Evolutionary conservation across 2,888 invertebrate species (phyloP).

Genomic region (Drosophila pullipes): DNA sequence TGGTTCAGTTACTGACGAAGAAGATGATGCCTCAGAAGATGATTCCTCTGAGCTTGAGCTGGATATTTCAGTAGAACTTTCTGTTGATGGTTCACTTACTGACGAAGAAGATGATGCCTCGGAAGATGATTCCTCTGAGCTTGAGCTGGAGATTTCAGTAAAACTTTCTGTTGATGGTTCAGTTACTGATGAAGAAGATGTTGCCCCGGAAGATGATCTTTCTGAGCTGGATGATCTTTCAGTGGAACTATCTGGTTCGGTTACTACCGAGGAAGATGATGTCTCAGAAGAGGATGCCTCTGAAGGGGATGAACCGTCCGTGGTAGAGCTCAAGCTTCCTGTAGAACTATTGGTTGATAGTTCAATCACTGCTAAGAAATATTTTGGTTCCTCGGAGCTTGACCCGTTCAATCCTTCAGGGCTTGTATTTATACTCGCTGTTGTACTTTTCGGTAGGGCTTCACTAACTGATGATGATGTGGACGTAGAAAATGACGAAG

Average conservation of each 20-base stretch:
- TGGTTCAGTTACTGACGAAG: neutral
- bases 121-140: neutral
- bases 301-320: constrained; percentile 2
- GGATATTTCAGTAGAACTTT: neutral
- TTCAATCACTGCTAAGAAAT: neutral
- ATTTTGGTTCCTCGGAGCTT: neutral
- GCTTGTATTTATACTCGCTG: neutral
- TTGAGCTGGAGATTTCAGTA: neutral
- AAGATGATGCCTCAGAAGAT: neutral
- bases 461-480: constrained; percentile 2
- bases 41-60: neutral
- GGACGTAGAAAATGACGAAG: neutral
- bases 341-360: neutral
- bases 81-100: neutral
- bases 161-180: constrained; percentile 3
- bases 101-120: neutral
- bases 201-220: neutral
- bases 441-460: neutral
- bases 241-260: neutral
- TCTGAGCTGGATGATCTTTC: neutral
- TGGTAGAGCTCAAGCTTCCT: neutral
- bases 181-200: constrained; percentile 16
- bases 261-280: constrained; percentile 2
- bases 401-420: neutral
- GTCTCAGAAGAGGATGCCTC: neutral